A percentile compares a stretch with the other conserved stretches of the same genome.
phyloP scores from a whole-genome alignment of 2,888 invertebrate species.

The Bruchidius siliquastri region DNA sequence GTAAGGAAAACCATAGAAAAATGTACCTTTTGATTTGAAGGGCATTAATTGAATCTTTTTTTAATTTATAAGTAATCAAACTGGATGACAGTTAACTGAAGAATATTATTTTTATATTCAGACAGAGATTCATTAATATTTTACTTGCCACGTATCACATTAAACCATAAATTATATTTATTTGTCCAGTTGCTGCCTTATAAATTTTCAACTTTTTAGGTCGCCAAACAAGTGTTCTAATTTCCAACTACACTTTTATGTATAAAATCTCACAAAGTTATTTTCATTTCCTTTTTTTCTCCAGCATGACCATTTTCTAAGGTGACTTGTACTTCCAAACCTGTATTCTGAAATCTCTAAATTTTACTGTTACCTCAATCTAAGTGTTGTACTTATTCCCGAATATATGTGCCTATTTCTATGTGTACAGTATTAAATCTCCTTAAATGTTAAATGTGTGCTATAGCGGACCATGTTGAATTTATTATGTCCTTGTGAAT shows the following conservation, averaged over 20 bases:
- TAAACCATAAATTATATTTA: too few species aligned
- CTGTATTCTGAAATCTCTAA: slow-evolving; percentile 19
- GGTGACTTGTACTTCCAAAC: slow-evolving; percentile 37
- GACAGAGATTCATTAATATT: too few species aligned
- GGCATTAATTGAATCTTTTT: too few species aligned
- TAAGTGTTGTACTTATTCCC: slow-evolving; percentile 11
- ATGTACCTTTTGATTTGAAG: too few species aligned
- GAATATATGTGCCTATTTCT: slow-evolving; percentile 22
- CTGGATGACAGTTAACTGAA: too few species aligned
- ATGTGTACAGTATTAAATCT: slow-evolving; percentile 6
- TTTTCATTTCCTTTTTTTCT: background rate
- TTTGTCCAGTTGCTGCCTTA: background rate
- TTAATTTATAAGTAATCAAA: too few species aligned
- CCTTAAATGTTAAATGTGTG: slow-evolving; percentile 20
- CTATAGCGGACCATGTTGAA: background rate
- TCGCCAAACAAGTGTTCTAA: background rate
- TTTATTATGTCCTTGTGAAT: background rate
- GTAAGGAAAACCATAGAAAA: too few species aligned
- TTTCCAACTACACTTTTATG: background rate
- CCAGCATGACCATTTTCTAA: slow-evolving; percentile 27
- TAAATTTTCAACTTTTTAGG: background rate
- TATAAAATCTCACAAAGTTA: background rate
- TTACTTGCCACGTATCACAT: too few species aligned
- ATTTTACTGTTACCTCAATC: slow-evolving; percentile 3
- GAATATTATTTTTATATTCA: too few species aligned